A percentile compares a stretch with the other conserved stretches of the same genome.
Conservation (phyloP, 2,797 vertebrate species). For the Gobionotothen gibberifrons region DNA sequence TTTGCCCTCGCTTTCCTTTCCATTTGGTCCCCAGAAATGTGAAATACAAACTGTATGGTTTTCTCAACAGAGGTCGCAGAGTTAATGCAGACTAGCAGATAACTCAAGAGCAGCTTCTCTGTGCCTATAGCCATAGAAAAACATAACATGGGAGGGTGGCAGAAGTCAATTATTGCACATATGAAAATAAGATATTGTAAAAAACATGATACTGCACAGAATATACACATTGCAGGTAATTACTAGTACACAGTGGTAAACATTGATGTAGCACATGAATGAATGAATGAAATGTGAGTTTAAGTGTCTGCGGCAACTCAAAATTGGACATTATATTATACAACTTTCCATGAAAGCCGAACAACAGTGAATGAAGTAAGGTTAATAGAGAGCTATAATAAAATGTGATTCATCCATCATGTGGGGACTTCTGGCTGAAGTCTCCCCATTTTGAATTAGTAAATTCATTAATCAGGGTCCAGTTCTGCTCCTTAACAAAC, state of each 20-base stretch:
- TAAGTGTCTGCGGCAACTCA: too few relatives aligned
- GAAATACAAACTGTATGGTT: constrained; percentile 20
- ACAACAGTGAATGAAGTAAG: background rate
- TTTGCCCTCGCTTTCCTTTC: background rate
- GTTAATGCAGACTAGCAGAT: constrained; percentile 36
- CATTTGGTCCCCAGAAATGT: background rate
- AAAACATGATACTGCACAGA: too few relatives aligned
- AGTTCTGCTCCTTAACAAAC: background rate
- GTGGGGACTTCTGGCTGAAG: background rate
- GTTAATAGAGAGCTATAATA: background rate
- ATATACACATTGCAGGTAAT: too few relatives aligned
- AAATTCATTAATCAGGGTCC: constrained; percentile 1
- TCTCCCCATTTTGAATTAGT: background rate
- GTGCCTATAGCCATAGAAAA: constrained; percentile 17
- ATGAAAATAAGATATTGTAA: too few relatives aligned
- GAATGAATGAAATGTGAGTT: too few relatives aligned
- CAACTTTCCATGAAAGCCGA: background rate
- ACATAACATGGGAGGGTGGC: constrained; percentile 12
- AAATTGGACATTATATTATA: background rate
- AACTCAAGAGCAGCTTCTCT: constrained; percentile 16
- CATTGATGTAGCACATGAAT: too few relatives aligned
- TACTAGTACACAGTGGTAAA: too few relatives aligned
- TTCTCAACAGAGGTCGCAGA: constrained; percentile 11
- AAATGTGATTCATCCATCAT: background rate
- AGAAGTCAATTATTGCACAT: background rate